Evolutionary conservation across 1,140 invertebrate genomes (phyloP), one percentile per base, ranked within the genome.

Genomic region (Dryas iulia): DNA sequence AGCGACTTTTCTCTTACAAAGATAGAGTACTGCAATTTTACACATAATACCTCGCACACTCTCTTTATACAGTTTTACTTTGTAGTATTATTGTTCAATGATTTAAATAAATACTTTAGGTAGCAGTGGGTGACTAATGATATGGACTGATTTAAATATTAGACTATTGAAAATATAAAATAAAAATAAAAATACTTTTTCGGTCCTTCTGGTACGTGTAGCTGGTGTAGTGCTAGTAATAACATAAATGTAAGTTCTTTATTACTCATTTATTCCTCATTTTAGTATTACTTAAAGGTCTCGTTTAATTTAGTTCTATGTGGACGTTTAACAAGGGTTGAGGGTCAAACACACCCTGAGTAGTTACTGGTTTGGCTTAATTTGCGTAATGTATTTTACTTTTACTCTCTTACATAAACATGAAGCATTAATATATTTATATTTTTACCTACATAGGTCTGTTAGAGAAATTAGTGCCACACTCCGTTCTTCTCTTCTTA

Each of bases 21-120:
- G 54, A 69, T 69, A 69, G 62, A 59, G 67, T 60, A 54, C 33
- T 33, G 54, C 35, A 64, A 64, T 64, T 64, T 64, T 52, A 52
- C 12, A 39, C 53, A 58, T 58, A 69, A 53, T 47, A 69, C 39
- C 8, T 21, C 8, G 18, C 7, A 47, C 7, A 47, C 39, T 47
- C 8, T 7, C 18, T 28, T 53, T 39, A 1, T 56, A 26, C 3
- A 11, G 3, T 31, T 31, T 1, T 14, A 18, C 18, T 18, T 47
- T 39, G 10, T 12, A 39, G 10, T 39, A 5, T 12, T 39, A 39
- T 39, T 12, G 10, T 14, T 39, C 33, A 39, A 39, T 39, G 10
- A 4, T 39, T 11, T 39, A 28, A 28, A 28, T 28, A 28, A 28
- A 28, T 28, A 28, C 6, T 28, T 2, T 28, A 28, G 26, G 26